Conservation (phyloP, 2,113 vertebrate genomes). For the Dicentrarchus labrax region DNA sequence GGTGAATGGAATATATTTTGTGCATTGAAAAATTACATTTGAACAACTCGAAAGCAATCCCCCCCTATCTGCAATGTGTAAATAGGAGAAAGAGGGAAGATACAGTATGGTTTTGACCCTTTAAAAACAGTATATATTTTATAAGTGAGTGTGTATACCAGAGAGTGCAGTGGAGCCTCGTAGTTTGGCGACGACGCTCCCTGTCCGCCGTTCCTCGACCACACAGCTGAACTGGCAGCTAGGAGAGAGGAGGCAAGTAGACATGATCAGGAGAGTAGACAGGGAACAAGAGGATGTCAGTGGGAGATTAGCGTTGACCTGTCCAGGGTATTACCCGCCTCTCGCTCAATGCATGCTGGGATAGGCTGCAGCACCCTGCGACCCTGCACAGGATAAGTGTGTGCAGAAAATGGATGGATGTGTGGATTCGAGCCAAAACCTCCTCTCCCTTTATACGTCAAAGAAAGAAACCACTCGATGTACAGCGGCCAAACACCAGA, state of each 20-base stretch:
- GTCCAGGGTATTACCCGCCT: not conserved
- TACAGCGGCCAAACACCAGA: conserved; percentile 17
- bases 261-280: conserved; percentile 2
- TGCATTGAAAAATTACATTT: too few relatives aligned
- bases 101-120: not conserved
- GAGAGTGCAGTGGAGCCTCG: conserved; percentile 79
- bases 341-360: conserved; percentile 25
- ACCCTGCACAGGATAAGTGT: conserved; percentile 19
- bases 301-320: not conserved
- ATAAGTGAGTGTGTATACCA: conserved; percentile 56
- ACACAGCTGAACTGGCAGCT: conserved; percentile 79
- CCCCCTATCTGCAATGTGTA: too few relatives aligned
- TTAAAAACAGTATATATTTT: not conserved
- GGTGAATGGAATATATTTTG: too few relatives aligned
- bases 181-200: conserved; percentile 80
- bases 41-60: too few relatives aligned
- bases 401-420: not conserved
- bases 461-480: conserved; percentile 44
- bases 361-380: not conserved
- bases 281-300: not conserved
- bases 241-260: conserved; percentile 43
- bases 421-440: conserved; percentile 37
- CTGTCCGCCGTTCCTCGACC: conserved; percentile 81
- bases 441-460: conserved; percentile 21
- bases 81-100: too few relatives aligned